Evolutionary conservation across 2,888 invertebrate genomes (phyloP).

Genomic region (Zygogramma bicolorata): DNA sequence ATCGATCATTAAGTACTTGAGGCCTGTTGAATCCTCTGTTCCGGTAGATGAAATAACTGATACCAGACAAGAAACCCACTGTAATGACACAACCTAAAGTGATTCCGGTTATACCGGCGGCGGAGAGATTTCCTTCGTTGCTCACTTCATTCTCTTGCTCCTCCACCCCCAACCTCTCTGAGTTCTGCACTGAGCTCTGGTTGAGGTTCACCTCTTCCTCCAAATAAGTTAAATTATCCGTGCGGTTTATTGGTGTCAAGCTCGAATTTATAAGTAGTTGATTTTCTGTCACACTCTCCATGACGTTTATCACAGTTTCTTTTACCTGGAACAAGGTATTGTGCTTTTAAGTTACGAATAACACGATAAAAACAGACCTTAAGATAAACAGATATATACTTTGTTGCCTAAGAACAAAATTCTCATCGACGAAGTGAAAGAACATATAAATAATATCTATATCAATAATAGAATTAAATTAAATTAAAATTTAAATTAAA

Average conservation of each 20-base stretch:
- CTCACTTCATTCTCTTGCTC: conserved; percentile 41
- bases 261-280: conserved; percentile 50
- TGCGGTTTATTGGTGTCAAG: conserved; percentile 53
- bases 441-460: too few species aligned
- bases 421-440: too few species aligned
- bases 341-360: neutral
- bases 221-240: conserved; percentile 56
- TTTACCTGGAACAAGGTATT: conserved; percentile 40
- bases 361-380: too few species aligned
- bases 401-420: too few species aligned
- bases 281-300: conserved; percentile 55
- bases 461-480: too few species aligned
- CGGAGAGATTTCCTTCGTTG: conserved; percentile 57
- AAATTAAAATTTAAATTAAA: too few species aligned
- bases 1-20: conserved; percentile 84
- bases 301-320: conserved; percentile 64
- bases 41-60: conserved; percentile 78
- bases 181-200: conserved; percentile 52
- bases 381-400: too few species aligned
- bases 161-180: conserved; percentile 50
- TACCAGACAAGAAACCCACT: conserved; percentile 74
- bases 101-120: conserved; percentile 74
- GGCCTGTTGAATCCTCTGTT: conserved; percentile 84
- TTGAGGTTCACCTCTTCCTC: conserved; percentile 53
- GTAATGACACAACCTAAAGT: conserved; percentile 76